Conservation (phyloP, 2,888 invertebrate genomes). For the Heliconius sara region DNA sequence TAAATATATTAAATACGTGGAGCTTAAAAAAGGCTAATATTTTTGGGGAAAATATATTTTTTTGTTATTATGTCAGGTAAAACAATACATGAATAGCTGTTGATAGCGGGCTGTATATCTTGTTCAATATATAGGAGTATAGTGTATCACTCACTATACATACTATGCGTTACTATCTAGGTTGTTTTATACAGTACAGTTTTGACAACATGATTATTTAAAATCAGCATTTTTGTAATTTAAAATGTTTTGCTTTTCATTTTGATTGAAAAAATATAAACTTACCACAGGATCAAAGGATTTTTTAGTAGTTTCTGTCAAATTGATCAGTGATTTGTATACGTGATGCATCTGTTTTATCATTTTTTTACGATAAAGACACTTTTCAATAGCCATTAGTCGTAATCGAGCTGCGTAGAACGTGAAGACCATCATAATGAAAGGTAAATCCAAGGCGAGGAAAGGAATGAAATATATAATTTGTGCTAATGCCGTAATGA, state of each 20-base stretch:
- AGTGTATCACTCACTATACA: too few species aligned
- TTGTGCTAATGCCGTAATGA: background rate
- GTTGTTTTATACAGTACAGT: background rate
- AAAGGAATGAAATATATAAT: constrained; percentile 1
- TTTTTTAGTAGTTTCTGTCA: constrained; percentile 28
- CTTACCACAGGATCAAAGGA: constrained; percentile 35
- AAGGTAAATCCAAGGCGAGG: constrained; percentile 14
- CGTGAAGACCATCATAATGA: constrained; percentile 11
- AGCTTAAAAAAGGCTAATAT: too few species aligned
- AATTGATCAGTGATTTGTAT: constrained; percentile 35
- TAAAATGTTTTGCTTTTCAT: background rate
- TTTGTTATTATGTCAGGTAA: too few species aligned
- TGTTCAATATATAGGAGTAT: too few species aligned
- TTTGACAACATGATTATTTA: background rate
- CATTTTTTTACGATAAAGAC: background rate
- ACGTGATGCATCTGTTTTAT: constrained; percentile 7
- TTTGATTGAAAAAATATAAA: background rate
- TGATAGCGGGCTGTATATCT: too few species aligned
- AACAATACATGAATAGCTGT: too few species aligned
- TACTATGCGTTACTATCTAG: background rate
- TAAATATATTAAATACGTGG: too few species aligned
- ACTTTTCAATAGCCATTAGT: constrained; percentile 17
- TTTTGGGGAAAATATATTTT: too few species aligned
- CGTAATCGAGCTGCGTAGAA: constrained; percentile 20
- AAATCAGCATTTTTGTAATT: background rate